Conservation (phyloP, 2,888 invertebrate species). For the Smittia sp. region DNA sequence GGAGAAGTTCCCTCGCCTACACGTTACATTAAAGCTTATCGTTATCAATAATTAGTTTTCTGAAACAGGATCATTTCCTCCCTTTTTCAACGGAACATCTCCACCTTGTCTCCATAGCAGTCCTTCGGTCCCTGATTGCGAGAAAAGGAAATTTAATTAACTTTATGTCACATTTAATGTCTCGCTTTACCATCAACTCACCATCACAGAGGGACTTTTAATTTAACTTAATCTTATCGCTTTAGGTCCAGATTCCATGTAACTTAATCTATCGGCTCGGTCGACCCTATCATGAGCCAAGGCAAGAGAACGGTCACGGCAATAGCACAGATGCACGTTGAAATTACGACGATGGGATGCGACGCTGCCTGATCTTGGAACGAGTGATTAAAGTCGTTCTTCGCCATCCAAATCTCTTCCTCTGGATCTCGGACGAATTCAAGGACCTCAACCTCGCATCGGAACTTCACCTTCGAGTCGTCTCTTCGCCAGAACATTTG, state of each 20-base stretch:
- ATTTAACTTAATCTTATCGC: slow-evolving; percentile 18
- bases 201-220: slow-evolving; percentile 20
- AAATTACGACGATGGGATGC: slow-evolving; percentile 50
- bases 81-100: neutral
- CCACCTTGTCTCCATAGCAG: neutral
- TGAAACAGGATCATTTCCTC: neutral
- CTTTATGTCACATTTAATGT: slow-evolving; percentile 9
- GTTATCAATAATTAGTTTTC: too few species aligned
- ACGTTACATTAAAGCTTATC: too few species aligned
- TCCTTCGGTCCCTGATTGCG: neutral
- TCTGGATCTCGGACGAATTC: slow-evolving; percentile 53
- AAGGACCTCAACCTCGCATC: slow-evolving; percentile 54
- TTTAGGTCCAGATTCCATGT: neutral
- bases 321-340: slow-evolving; percentile 52
- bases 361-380: slow-evolving; percentile 46
- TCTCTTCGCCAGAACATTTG: slow-evolving; percentile 55
- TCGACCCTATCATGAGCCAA: slow-evolving; percentile 49
- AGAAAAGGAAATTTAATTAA: neutral
- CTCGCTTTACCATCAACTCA: neutral
- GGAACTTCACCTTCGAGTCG: slow-evolving; percentile 53
- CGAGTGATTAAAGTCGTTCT: slow-evolving; percentile 43
- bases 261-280: slow-evolving; percentile 29
- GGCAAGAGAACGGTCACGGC: slow-evolving; percentile 52
- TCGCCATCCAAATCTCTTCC: slow-evolving; percentile 46
- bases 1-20: too few species aligned